Conservation (phyloP, 1,140 invertebrate species). For the Ceratitis capitata region DNA sequence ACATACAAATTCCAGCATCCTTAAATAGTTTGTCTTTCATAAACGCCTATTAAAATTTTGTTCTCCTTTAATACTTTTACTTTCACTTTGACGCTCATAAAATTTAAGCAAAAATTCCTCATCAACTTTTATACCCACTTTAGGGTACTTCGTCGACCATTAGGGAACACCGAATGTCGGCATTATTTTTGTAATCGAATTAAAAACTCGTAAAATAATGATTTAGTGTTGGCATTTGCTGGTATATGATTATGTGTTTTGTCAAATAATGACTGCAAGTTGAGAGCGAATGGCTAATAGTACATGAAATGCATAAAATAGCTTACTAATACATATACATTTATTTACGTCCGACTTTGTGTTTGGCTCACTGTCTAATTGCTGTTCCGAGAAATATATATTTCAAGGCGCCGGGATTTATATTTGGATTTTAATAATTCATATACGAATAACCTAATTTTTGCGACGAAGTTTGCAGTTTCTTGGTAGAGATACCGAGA, state of each 20-base stretch:
- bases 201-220: constrained; percentile 42
- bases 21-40: neutral
- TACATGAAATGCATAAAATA: neutral
- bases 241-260: neutral
- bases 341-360: neutral
- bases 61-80: neutral
- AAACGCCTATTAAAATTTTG: neutral
- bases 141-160: neutral
- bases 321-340: neutral
- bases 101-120: neutral
- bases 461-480: too few relatives aligned
- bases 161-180: neutral
- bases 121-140: neutral
- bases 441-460: too few relatives aligned
- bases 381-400: neutral
- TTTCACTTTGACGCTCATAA: neutral
- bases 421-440: too few relatives aligned
- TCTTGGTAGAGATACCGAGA: too few relatives aligned
- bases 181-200: constrained; percentile 25
- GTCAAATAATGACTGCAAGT: neutral
- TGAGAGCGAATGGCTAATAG: neutral
- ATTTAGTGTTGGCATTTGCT: constrained; percentile 40
- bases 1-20: neutral
- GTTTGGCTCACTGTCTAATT: neutral
- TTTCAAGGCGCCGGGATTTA: neutral